These are phyloP conservation scores for Bugula neritina DNA, from an alignment of 2,888 invertebrate genomes.

Conservation along the genomic window DNA sequence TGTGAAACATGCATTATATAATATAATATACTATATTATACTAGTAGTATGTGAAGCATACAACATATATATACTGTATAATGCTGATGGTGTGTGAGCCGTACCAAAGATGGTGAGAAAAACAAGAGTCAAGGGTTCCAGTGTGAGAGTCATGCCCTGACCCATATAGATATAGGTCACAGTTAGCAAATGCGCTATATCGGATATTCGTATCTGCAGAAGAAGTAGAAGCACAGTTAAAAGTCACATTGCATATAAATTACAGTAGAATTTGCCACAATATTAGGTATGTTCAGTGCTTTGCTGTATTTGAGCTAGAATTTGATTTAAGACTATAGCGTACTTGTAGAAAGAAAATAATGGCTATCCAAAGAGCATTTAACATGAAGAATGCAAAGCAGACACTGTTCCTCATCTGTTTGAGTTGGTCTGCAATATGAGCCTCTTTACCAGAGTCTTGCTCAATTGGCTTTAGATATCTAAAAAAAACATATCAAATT, in stretches of 20 bases:
- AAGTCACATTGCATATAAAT: no score
- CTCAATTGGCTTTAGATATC: conserved; percentile 88
- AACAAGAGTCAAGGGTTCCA: conserved; percentile 1
- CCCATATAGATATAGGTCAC: neutral
- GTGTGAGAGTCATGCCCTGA: neutral
- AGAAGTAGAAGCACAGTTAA: neutral
- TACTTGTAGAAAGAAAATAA: conserved; percentile 95
- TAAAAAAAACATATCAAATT: no score
- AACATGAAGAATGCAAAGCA: conserved; percentile 78
- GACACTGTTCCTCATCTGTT: conserved; percentile 40
- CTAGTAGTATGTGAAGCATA: no score
- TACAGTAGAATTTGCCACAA: no score
- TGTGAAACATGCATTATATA: no score
- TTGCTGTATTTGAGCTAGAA: no score
- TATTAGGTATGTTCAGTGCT: no score
- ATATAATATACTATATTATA: no score
- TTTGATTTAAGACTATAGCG: no score
- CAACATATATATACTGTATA: no score
- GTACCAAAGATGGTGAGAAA: conserved; percentile 25
- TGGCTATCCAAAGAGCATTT: conserved; percentile 96
- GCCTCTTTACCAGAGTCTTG: conserved; percentile 68
- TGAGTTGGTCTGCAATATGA: conserved; percentile 37
- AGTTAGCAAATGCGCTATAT: neutral
- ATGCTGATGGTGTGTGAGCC: no score
- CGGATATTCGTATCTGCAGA: neutral